A percentile compares a stretch with the other conserved stretches of the same genome.
These are phyloP conservation scores for Hemibagrus guttatus DNA, from an alignment of 2,797 vertebrate species.

Conservation along the genomic window DNA sequence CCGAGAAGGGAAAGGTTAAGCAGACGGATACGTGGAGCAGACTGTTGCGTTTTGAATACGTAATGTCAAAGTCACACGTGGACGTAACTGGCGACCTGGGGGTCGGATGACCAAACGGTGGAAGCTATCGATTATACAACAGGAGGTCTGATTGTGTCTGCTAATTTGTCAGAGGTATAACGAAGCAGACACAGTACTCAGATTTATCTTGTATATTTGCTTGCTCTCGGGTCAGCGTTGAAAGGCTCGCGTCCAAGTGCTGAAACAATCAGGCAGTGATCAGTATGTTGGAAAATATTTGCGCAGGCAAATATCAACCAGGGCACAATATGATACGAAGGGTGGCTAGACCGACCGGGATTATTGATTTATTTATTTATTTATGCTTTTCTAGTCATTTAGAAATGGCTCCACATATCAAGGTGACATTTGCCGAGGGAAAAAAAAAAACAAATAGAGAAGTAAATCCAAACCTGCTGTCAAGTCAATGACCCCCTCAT, in stretches of 20 bases:
- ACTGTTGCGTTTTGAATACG: conserved; percentile 22
- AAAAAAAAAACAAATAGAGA: neutral
- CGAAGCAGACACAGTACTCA: neutral
- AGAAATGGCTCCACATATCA: neutral
- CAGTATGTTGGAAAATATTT: conserved; percentile 16
- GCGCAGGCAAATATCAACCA: conserved; percentile 28
- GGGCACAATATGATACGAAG: neutral
- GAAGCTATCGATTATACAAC: conserved; percentile 28
- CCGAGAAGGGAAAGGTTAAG: conserved; percentile 37
- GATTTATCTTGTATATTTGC: conserved; percentile 31
- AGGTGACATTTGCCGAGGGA: neutral
- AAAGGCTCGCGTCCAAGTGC: conserved; percentile 10
- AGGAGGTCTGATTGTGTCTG: conserved; percentile 24
- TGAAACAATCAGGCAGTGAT: neutral
- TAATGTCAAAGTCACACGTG: neutral
- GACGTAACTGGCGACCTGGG: neutral
- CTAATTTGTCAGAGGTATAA: conserved; percentile 17
- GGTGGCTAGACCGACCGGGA: no score
- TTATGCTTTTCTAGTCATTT: neutral
- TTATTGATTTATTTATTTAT: conserved; percentile 23
- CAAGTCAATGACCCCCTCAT: neutral
- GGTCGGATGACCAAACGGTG: neutral
- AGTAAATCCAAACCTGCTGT: neutral
- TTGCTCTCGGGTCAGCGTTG: neutral
- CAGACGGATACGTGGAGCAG: conserved; percentile 21